phyloP scores from a whole-genome alignment of 2,113 vertebrate species.

The Aegithalos caudatus region DNA sequence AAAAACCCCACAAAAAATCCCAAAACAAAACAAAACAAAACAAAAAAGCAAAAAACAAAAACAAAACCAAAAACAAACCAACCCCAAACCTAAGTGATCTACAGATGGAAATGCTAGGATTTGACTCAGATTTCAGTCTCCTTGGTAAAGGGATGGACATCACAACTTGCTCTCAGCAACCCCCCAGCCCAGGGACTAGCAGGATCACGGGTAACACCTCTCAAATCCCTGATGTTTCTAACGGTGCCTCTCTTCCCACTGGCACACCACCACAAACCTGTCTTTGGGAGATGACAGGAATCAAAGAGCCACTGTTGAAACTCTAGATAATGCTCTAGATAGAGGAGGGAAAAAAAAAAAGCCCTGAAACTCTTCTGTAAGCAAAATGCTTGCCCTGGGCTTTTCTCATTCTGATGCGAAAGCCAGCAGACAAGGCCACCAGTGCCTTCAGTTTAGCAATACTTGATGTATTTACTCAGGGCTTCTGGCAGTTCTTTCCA shows the following conservation, averaged over 20 bases:
- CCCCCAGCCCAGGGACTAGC: background rate
- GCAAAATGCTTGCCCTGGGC: background rate
- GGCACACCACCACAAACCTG: background rate
- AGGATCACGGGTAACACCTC: background rate
- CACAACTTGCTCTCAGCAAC: background rate
- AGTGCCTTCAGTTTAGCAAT: background rate
- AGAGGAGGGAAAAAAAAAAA: rapidly evolving
- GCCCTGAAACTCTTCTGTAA: background rate
- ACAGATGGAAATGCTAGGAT: background rate
- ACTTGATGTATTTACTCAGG: background rate
- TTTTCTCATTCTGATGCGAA: background rate
- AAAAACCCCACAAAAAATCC: too few relatives aligned
- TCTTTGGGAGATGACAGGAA: background rate
- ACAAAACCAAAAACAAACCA: too few relatives aligned
- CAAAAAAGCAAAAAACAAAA: too few relatives aligned
- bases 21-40: too few relatives aligned
- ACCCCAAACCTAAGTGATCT: background rate
- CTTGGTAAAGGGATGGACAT: background rate
- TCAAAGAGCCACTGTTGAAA: background rate
- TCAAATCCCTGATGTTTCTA: background rate
- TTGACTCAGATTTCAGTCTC: background rate
- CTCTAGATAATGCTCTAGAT: background rate
- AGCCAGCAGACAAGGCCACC: background rate
- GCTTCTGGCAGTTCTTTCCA: background rate
- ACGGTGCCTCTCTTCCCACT: background rate